These are phyloP conservation scores for Artibeus jamaicensis DNA, from an alignment of 2,797 vertebrate species.

Conservation along the genomic window DNA sequence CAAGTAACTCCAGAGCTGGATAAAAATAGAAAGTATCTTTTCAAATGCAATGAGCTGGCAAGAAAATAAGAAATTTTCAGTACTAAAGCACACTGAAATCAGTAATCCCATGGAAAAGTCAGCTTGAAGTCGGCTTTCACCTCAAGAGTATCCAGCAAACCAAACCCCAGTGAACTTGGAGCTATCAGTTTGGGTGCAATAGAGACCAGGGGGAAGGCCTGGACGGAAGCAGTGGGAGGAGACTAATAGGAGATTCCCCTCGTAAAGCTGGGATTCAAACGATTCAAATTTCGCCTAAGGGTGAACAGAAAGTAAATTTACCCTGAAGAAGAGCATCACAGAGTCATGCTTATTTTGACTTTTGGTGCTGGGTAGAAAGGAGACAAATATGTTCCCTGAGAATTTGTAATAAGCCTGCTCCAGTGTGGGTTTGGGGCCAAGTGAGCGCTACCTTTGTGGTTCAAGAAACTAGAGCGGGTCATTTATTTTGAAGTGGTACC, in stretches of 20 bases:
- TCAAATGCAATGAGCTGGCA: not conserved
- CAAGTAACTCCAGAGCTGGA: not conserved
- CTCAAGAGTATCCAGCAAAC: not conserved
- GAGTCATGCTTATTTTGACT: not conserved
- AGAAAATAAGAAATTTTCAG: not conserved
- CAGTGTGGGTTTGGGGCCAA: not conserved
- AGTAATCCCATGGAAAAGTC: not conserved
- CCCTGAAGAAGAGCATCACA: not conserved
- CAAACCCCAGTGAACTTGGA: not conserved
- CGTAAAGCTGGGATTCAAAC: not conserved
- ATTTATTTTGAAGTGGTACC: not conserved
- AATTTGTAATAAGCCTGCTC: not conserved
- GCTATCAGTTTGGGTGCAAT: not conserved
- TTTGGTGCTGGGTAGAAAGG: not conserved
- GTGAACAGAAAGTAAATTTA: not conserved
- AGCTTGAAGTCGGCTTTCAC: not conserved
- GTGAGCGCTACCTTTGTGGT: not conserved
- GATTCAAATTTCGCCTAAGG: not conserved
- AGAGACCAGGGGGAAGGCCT: not conserved
- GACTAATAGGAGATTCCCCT: not conserved
- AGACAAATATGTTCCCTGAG: not conserved
- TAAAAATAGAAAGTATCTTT: slow-evolving; percentile 20
- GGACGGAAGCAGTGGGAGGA: not conserved
- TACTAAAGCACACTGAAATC: not conserved
- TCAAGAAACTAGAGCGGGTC: not conserved